phyloP scores from a whole-genome alignment of 1,140 invertebrate genomes.

The Drosophila nasuta region DNA sequence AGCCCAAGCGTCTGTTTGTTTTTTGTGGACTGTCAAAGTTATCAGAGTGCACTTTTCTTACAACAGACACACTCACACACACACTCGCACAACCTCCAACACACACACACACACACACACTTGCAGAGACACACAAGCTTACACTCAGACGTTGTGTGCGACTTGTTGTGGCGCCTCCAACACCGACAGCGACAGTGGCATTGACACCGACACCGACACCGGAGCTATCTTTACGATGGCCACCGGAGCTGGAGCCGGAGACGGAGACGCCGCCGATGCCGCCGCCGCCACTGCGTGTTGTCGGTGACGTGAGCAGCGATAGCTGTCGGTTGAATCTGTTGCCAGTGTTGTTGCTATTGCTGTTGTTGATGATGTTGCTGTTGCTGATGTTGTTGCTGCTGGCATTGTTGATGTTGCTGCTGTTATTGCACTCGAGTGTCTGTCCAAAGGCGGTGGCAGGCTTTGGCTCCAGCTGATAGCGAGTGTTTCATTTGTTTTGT shows the following conservation, averaged over 20 bases:
- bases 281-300: constrained; percentile 45
- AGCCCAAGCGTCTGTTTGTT: neutral
- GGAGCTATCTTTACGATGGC: neutral
- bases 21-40: neutral
- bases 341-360: constrained; percentile 63
- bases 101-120: constrained; percentile 8
- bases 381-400: constrained; percentile 70
- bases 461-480: constrained; percentile 65
- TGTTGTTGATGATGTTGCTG: constrained; percentile 60
- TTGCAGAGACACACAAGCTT: constrained; percentile 55
- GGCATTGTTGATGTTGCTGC: constrained; percentile 65
- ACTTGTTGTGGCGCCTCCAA: constrained; percentile 52
- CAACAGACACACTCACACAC: constrained; percentile 2
- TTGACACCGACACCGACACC: constrained; percentile 35
- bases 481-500: constrained; percentile 4
- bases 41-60: neutral
- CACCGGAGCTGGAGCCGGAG: constrained; percentile 25
- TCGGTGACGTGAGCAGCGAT: constrained; percentile 71
- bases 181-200: constrained; percentile 8
- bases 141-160: constrained; percentile 81
- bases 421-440: constrained; percentile 80
- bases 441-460: constrained; percentile 77
- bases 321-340: constrained; percentile 79
- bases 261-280: neutral
- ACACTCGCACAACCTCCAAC: constrained; percentile 5